Evolutionary conservation across 1,140 invertebrate species (phyloP), one percentile per base, ranked within the genome.

Genomic region (Spodoptera frugiperda): DNA sequence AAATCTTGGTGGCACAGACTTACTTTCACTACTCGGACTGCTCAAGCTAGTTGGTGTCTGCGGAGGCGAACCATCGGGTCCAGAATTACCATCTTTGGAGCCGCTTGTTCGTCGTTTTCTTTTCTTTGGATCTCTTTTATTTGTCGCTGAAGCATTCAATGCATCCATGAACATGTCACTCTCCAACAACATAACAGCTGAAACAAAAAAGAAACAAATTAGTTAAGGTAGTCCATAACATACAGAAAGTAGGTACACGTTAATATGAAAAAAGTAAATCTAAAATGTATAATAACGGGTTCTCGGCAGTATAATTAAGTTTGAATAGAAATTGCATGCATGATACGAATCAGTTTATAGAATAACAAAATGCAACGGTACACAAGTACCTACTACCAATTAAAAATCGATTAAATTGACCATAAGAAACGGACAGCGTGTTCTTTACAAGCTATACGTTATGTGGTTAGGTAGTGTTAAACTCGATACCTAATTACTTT

Each of bases 151-250:
- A 12, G 95, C 96, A 71, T 96, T 95, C n/a, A 99, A 89, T 2
- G 97, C 98, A 93, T 98, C 98, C 96, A 98, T 98, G 87, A 99
- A 99, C 90, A 98, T 96, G 87, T 97, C 97, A 87, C 97, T 98
- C 87, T 99, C 98, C 91, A 98, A 96, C 33, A 98, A 92, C 75
- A 97, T 93, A 93, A 96, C 95, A 63, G 96, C 97, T 97, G 94
- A 79, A 96, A 96, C 81, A 92, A 92, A 84, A 82, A 82, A 76
- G 84, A 87, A 84, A 68, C 46, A 76, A 74, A 17, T 55, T 21
- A 71, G 33, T 5, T n/a, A 48, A 3, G 9, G 9, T 15, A 15
- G 14, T 61, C 8, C 14, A 21, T 14, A 57, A 14, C 11, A 25
- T 39, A 39, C 25, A 59, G 9, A 21, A 19, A 68, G 9, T 9